Base-by-base conservation (phyloP, 2,888 invertebrate genomes). In the Epiblema foenella region DNA sequence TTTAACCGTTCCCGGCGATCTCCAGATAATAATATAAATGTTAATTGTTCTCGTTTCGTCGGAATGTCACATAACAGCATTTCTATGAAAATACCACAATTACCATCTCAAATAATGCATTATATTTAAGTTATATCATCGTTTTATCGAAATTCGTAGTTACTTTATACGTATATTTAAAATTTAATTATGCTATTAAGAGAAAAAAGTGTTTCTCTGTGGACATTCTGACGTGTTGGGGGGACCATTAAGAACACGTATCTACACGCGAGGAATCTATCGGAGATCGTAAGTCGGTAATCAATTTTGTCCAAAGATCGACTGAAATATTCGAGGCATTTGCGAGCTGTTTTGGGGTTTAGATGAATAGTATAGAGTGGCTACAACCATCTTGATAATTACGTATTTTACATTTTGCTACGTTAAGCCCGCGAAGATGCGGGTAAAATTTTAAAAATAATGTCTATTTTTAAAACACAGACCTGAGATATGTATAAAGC, bases 101-200 rank as follows among this genome's bases (percentile, higher is more conserved):
- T 66, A 66, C 52, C 33, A 60, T 66, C 60, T 59, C 10, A 52
- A 66, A 62, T 70, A 66, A 70, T 42, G 42, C 52, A 58, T 33
- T 52, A 70, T 49, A 66, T 4, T 60, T 66, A 56, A 70, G 59
- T 70, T 59, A 52, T 60, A 54, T 63, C 68, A 66, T 54, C 70
- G 42, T 46, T 59, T 70, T 59, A 69, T 57, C 64, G 69, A 69
- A 20, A 58, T 18, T 15, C 51, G 58, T 54, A 52, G 42, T 59
- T 39, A 24, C 29, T 18, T 46, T n/a, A 65, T 66, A 37, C 59
- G 37, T 60, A 62, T 42, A 62, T 67, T 67, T 57, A 67, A 62
- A 67, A 71, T 62, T 87, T 89, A 86, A 89, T 89, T 87, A 89
- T 85, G 87, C 87, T 87, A 88, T 89, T 87, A 82, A 85, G 83